Evolutionary conservation across 2,113 vertebrate species (phyloP), one percentile per base, ranked within the genome.

Genomic region (Proterorhinus semilunaris): DNA sequence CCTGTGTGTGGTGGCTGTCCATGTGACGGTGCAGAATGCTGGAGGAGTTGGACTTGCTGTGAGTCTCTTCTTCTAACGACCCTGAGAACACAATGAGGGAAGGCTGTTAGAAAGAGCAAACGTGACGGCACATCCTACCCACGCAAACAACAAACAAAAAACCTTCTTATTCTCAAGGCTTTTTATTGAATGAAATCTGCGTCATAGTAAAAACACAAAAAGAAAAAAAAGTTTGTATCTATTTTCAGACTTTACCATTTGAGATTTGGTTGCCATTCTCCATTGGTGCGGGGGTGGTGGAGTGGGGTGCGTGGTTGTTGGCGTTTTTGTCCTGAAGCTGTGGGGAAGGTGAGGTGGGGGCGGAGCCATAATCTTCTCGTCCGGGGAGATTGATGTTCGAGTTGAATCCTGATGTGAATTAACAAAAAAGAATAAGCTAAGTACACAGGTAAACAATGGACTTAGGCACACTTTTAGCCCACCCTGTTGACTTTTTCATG

Each of bases 231-330:
- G 27, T 36, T 10, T 17, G 8, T 42, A 42, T 62, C 16, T 17
- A 10, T n/a, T 17, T 17, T 8, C 7, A 46, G 43, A 17, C 7
- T 47, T 36, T 42, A 98, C 97, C 96, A 10, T 96, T 96, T 53
- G 95, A 92, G 78, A 98, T 82, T 44, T 95, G 92, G 91, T 99
- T 99, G 85, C 97, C 96, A 57, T 99, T 99, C 89, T 98, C 97
- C 36, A 95, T 61, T n/a, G 95, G 76, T 27, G 92, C 68, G 5
- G 92, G 90, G 76, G 85, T 91, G 6, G 91, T 83, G 83, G 87
- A 80, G 91, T 89, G 88, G 88, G 93, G 90, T 27, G 85, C 89
- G 76, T 92, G 96, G 86, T 93, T 96, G 88, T 98, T 99, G 83
- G 97, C 97, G 52, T 99, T 99, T 90, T 92, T 95, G 83, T 99